Percentiles rank a stretch among this genome's conserved stretches.
These are phyloP conservation scores for Platanista minor DNA, from an alignment of 2,113 vertebrate species.

Conservation along the genomic window DNA sequence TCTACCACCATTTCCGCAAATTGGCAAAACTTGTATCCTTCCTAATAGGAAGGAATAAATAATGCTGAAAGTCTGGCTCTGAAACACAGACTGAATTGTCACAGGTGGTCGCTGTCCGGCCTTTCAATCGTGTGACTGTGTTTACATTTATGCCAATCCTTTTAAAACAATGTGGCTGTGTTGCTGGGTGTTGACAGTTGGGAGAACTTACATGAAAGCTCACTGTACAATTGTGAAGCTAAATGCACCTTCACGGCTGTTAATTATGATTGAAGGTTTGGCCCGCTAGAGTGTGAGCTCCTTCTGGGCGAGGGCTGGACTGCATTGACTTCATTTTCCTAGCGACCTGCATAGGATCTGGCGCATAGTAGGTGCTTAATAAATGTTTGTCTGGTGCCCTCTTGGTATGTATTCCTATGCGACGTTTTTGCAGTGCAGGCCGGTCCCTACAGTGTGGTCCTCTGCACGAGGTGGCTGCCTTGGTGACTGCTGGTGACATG, in stretches of 20 bases:
- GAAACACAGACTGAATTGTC: background rate
- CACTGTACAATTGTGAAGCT: background rate
- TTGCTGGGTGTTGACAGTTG: background rate
- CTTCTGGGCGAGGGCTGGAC: background rate
- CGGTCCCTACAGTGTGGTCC: background rate
- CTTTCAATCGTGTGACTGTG: background rate
- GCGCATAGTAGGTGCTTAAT: slow-evolving; percentile 26
- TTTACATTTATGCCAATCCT: background rate
- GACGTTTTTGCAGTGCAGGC: background rate
- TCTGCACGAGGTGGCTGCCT: background rate
- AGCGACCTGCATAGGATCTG: background rate
- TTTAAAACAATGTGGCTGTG: background rate
- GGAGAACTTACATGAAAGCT: background rate
- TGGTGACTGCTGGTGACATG: background rate
- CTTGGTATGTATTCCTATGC: background rate
- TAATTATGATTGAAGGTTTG: background rate
- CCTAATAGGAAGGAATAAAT: background rate
- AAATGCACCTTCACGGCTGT: background rate
- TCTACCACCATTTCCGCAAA: background rate
- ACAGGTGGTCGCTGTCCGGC: background rate
- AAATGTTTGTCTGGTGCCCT: slow-evolving; percentile 25
- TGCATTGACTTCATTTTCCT: background rate
- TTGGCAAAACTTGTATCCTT: background rate
- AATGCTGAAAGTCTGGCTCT: background rate
- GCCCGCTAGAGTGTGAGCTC: slow-evolving; percentile 26